phyloP scores from a whole-genome alignment of 1,140 invertebrate species.

The Acyrthosiphon pisum region DNA sequence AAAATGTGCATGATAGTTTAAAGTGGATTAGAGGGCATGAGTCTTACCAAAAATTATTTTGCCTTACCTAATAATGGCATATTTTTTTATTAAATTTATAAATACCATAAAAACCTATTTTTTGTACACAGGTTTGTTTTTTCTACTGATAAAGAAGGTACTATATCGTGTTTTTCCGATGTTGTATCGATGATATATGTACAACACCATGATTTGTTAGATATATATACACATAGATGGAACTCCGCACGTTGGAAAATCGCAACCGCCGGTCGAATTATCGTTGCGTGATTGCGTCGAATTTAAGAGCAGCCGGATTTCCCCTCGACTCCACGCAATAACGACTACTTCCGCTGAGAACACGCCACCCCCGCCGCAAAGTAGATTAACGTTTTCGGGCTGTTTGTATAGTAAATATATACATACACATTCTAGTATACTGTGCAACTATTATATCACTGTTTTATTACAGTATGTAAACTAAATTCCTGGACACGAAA shows the following conservation, averaged over 20 bases:
- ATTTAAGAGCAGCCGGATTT: conserved; percentile 31
- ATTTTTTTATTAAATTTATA: too few species aligned
- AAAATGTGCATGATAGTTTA: too few species aligned
- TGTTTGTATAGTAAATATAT: not conserved
- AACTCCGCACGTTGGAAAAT: not conserved
- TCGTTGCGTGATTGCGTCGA: not conserved
- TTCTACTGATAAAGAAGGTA: not conserved
- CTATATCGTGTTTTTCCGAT: not conserved
- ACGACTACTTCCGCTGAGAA: not conserved
- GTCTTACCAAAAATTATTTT: too few species aligned
- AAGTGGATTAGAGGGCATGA: too few species aligned
- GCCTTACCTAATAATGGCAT: too few species aligned
- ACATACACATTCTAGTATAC: not conserved
- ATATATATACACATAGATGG: not conserved
- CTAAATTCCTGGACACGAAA: not conserved
- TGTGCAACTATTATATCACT: not conserved
- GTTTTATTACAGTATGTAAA: not conserved
- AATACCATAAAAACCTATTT: not conserved
- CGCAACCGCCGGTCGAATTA: not conserved
- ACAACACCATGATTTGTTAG: not conserved
- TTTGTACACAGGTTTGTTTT: not conserved
- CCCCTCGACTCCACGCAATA: not conserved
- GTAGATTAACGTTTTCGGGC: conserved; percentile 22
- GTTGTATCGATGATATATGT: not conserved
- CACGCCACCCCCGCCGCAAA: not conserved